Evolutionary conservation across 2,797 vertebrate genomes (phyloP), one percentile per base, ranked within the genome.

Genomic region (Pseudotriccus pelzelni): DNA sequence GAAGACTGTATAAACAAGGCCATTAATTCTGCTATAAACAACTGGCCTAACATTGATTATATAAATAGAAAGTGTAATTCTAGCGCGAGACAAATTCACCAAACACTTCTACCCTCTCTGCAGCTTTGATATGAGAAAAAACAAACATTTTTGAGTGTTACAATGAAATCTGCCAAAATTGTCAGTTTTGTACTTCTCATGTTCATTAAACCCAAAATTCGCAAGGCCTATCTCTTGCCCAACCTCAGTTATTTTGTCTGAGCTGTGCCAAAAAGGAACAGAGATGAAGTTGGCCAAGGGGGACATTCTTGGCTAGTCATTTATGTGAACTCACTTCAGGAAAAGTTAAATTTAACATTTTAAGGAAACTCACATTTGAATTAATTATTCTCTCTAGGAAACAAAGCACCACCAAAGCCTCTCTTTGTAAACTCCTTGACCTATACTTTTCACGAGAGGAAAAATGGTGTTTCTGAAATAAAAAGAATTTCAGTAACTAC

Each of bases 21-120:
- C 73, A 97, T 94, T 97, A 96, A 95, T 95, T 87, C 90, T 95
- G 78, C 74, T 96, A 89, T 96, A 97, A 97, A 96, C 96, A 97
- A 96, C 93, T 91, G 81, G 86, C 53, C 91, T 93, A 94, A 97
- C 63, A 12, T n/a, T 93, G 89, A 91, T 92, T 96, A 92, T 88
- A 96, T 86, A 93, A 93, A 81, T 77, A 95, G 87, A 96, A 41
- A 91, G 90, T 89, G 82, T 90, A 90, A 93, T 89, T 94, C 95
- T 96, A 94, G 76, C 41, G 15, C 77, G 0, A 89, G 96, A 94
- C 90, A 96, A 92, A 95, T 97, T 97, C 89, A 96, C 80, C 92
- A 85, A 97, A 94, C 82, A 85, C 82, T 96, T 89, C 76, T 89
- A 92, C 89, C 84, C 90, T 97, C 95, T 94, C 82, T 94, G 76